Base-by-base conservation (phyloP, 30 jellyfish, hydroid and myxozoan genomes). In the Kudoa iwatai region DNA sequence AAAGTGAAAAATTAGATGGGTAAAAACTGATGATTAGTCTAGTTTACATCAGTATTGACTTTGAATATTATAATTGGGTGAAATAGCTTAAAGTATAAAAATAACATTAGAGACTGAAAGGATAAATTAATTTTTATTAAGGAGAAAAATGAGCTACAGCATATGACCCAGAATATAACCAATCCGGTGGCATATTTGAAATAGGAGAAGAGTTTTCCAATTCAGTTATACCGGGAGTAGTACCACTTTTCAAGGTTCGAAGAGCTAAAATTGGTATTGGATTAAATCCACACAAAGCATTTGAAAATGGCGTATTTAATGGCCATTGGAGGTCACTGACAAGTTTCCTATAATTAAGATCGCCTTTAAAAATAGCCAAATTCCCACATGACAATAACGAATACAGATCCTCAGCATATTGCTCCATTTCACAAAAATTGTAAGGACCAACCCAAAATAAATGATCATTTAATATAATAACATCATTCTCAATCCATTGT, bases 251-350 rank as follows among this genome's bases (percentile, higher is more conserved):
- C 44, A 69, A 46, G 11, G 91, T 60, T 24, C 91, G 49, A 46
- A 69, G 45, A 13, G 86, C 55, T 47, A 83, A 59, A 9, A 60
- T 43, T 16, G 91, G 91, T 24, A 74, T 86, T 1, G 91, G 91
- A 36, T 47, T 34, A 54, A 69, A 69, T 14, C 86, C 86, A 53
- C 57, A 48, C 32, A 61, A 35, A 7, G 83, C 86, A 10, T 45
- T 51, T 12, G 54, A 32, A 24, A 69, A 57, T 12, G 61, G 51
- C 17, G 91, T 59, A 7, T 74, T 60, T 26, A 10, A 38, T 16
- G 57, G 65, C 91, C 91, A 69, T 35, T 32, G 34, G 21, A 79
- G 59, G 49, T 69, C 91, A 10, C 91, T 86, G 39, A 60, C 40
- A 23, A 69, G 45, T 44, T 69, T 69, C 4, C 91, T 56, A 34